phyloP scores from a whole-genome alignment of 2,888 invertebrate genomes.

The Crossocerus cetratus region DNA sequence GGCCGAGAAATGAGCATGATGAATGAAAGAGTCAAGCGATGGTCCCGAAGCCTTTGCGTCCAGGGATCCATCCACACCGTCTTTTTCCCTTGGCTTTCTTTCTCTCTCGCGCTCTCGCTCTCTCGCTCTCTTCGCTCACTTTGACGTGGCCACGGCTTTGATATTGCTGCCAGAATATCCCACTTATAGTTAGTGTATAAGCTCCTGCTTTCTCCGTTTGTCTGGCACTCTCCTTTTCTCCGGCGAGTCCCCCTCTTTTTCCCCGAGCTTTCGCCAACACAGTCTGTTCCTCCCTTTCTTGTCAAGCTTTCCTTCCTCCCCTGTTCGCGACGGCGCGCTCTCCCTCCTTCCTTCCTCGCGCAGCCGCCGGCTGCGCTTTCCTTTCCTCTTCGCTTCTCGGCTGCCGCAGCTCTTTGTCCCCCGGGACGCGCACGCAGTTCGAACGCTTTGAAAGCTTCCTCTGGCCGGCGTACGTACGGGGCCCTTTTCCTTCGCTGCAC shows the following conservation, averaged over 20 bases:
- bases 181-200: slow-evolving; percentile 58
- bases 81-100: slow-evolving; percentile 48
- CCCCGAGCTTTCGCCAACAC: not conserved
- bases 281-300: slow-evolving; percentile 35
- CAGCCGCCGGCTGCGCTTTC: slow-evolving; percentile 22
- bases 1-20: slow-evolving; percentile 51
- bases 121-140: slow-evolving; percentile 57
- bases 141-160: slow-evolving; percentile 71
- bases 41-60: slow-evolving; percentile 60
- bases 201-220: slow-evolving; percentile 37
- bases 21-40: slow-evolving; percentile 60
- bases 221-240: slow-evolving; percentile 26
- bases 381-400: slow-evolving; percentile 46
- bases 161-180: slow-evolving; percentile 74
- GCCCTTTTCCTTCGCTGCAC: slow-evolving; percentile 20
- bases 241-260: slow-evolving; percentile 8
- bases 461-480: slow-evolving; percentile 18
- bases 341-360: slow-evolving; percentile 14
- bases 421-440: slow-evolving; percentile 24
- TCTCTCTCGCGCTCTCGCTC: slow-evolving; percentile 30
- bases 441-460: slow-evolving; percentile 36
- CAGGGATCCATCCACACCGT: slow-evolving; percentile 54
- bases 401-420: slow-evolving; percentile 52
- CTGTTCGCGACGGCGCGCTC: slow-evolving; percentile 28
- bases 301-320: slow-evolving; percentile 14